Evolutionary conservation across 2,888 invertebrate species (phyloP).

Genomic region (Andrena trimmerana): DNA sequence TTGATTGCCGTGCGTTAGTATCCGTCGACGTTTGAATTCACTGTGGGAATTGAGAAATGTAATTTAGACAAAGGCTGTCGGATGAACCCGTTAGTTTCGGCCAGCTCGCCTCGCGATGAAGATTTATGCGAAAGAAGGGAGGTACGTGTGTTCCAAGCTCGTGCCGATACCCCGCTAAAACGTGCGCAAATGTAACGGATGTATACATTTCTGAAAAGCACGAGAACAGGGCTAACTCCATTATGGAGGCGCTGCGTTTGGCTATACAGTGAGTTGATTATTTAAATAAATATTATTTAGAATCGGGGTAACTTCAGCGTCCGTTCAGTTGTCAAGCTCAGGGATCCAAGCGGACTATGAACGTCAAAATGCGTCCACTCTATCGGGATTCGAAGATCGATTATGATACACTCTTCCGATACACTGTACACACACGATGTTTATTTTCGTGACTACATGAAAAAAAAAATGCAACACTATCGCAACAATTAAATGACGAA

Average conservation of each 20-base stretch:
- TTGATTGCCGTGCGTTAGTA: conserved; percentile 18
- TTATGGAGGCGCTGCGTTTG: conserved; percentile 82
- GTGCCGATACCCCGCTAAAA: conserved; percentile 41
- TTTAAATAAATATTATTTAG: conserved; percentile 44
- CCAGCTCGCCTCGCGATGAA: conserved; percentile 35
- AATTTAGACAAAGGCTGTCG: conserved; percentile 15
- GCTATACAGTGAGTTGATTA: conserved; percentile 82
- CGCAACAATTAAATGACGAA: conserved; percentile 20
- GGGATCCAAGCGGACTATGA: conserved; percentile 2
- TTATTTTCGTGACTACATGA: conserved; percentile 10
- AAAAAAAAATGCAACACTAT: background rate
- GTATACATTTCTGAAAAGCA: conserved; percentile 49
- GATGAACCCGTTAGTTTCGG: conserved; percentile 17
- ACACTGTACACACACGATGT: conserved; percentile 24
- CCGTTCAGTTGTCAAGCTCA: conserved; percentile 15
- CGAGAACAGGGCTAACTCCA: conserved; percentile 54
- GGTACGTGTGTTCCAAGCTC: conserved; percentile 9
- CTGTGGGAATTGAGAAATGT: conserved; percentile 18
- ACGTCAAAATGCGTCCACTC: conserved; percentile 21
- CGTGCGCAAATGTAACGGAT: conserved; percentile 61
- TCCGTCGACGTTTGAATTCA: conserved; percentile 4
- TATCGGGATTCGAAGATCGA: conserved; percentile 13
- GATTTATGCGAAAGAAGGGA: conserved; percentile 28
- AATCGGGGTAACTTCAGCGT: conserved; percentile 12
- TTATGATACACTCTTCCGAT: conserved; percentile 19